Percentiles rank a stretch among this genome's conserved stretches.
Evolutionary conservation across 2,888 invertebrate genomes (phyloP).

Genomic region (Calameuta filiformis): DNA sequence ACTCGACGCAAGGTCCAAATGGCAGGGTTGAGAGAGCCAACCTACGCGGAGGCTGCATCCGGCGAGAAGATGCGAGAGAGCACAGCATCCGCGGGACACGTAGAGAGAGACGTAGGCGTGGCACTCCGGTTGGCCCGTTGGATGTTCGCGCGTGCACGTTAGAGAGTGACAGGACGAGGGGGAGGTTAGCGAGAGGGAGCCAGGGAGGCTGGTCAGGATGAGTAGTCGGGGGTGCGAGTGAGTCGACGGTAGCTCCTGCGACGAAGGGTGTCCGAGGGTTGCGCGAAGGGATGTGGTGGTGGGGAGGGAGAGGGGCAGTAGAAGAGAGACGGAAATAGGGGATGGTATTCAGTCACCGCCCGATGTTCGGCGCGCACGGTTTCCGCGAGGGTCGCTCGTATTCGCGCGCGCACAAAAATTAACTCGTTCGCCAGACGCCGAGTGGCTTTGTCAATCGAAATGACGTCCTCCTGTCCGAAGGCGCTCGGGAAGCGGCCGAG

Average conservation of each 20-base stretch:
- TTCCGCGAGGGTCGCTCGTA: slow-evolving; percentile 27
- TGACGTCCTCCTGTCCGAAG: background rate
- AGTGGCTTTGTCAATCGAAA: background rate
- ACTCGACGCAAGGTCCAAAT: background rate
- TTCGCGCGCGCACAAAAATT: background rate
- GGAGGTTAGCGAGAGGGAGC: slow-evolving; percentile 4
- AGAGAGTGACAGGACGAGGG: background rate
- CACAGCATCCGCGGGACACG: slow-evolving; percentile 35
- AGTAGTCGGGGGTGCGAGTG: slow-evolving; percentile 12
- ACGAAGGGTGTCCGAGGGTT: background rate
- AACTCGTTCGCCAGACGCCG: background rate
- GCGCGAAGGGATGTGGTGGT: background rate
- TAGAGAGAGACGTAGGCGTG: slow-evolving; percentile 49
- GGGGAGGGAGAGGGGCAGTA: slow-evolving; percentile 30
- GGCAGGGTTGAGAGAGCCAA: background rate
- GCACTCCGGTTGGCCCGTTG: slow-evolving; percentile 43
- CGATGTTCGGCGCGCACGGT: slow-evolving; percentile 63
- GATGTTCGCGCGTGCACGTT: slow-evolving; percentile 44
- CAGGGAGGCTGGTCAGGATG: slow-evolving; percentile 15
- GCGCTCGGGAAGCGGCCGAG: background rate
- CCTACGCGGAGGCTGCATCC: background rate
- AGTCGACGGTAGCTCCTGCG: slow-evolving; percentile 15
- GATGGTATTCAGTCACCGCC: slow-evolving; percentile 61
- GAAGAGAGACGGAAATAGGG: slow-evolving; percentile 30
- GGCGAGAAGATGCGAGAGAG: background rate